Percentiles rank a stretch among this genome's conserved stretches.
Evolutionary conservation across 2,113 vertebrate species (phyloP).

Genomic region (Clarias batrachus): DNA sequence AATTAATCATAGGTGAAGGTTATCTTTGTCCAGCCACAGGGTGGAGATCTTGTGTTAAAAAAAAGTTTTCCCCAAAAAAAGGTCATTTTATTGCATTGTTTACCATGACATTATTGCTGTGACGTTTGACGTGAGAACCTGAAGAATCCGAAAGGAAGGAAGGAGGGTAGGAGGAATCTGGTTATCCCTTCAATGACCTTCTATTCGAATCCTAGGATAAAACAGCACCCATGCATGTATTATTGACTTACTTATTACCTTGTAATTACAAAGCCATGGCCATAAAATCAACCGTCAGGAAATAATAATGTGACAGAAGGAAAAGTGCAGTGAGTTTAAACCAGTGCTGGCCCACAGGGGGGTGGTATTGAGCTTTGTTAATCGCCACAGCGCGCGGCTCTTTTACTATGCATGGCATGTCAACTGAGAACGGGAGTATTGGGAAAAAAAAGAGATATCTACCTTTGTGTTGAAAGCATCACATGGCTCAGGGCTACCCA

Average conservation of each 20-base stretch:
- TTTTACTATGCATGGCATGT: slow-evolving; percentile 60
- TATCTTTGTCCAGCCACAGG: slow-evolving; percentile 25
- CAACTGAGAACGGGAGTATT: slow-evolving; percentile 60
- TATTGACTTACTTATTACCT: slow-evolving; percentile 17
- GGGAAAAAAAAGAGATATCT: slow-evolving; percentile 70
- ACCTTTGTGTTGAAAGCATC: slow-evolving; percentile 56
- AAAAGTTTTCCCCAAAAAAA: slow-evolving; percentile 28
- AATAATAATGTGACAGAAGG: slow-evolving; percentile 53
- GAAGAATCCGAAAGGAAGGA: background rate
- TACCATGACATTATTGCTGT: background rate
- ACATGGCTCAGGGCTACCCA: slow-evolving; percentile 51
- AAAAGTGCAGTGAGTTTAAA: slow-evolving; percentile 63
- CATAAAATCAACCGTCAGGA: slow-evolving; percentile 16
- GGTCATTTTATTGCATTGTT: background rate
- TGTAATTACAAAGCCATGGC: slow-evolving; percentile 40
- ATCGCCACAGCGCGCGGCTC: slow-evolving; percentile 28
- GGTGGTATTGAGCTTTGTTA: slow-evolving; percentile 77
- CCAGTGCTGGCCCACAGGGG: slow-evolving; percentile 70
- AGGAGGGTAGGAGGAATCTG: background rate
- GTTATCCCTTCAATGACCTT: background rate
- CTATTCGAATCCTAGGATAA: background rate
- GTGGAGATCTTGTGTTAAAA: slow-evolving; percentile 53
- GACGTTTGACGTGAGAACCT: slow-evolving; percentile 23
- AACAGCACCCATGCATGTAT: background rate
- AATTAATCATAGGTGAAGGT: background rate